Conservation (phyloP, 2,888 invertebrate species). For the Baronia brevicornis region DNA sequence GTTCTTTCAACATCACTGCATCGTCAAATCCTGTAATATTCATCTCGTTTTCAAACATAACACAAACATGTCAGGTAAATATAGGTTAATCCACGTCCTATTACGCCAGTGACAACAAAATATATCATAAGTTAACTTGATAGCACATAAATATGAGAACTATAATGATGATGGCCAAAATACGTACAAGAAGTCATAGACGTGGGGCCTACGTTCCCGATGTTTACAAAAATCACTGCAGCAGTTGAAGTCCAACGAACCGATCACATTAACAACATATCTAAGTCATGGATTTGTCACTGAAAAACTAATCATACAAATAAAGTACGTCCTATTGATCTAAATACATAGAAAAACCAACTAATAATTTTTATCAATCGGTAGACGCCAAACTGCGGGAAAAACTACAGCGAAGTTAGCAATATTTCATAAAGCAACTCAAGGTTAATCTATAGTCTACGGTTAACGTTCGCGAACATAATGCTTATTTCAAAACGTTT, state of each 20-base stretch:
- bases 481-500: background rate
- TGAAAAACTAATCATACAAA: slow-evolving; percentile 40
- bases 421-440: slow-evolving; percentile 37
- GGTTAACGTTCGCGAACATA: slow-evolving; percentile 18
- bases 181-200: slow-evolving; percentile 74
- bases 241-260: slow-evolving; percentile 44
- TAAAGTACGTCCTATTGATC: slow-evolving; percentile 42
- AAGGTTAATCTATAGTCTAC: slow-evolving; percentile 50
- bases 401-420: slow-evolving; percentile 71
- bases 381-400: slow-evolving; percentile 75
- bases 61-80: slow-evolving; percentile 25
- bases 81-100: slow-evolving; percentile 42
- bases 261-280: slow-evolving; percentile 56
- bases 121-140: slow-evolving; percentile 25
- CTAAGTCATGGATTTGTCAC: slow-evolving; percentile 46
- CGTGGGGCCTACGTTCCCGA: slow-evolving; percentile 68
- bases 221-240: slow-evolving; percentile 68
- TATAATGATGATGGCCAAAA: slow-evolving; percentile 50
- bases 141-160: slow-evolving; percentile 33
- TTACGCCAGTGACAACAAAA: slow-evolving; percentile 27
- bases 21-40: slow-evolving; percentile 23
- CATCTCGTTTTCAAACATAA: slow-evolving; percentile 16
- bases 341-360: slow-evolving; percentile 64
- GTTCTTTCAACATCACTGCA: slow-evolving; percentile 40
- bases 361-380: slow-evolving; percentile 57